Evolutionary conservation across 2,113 vertebrate genomes (phyloP).

Genomic region (Neolamprologus caudopunctatus): DNA sequence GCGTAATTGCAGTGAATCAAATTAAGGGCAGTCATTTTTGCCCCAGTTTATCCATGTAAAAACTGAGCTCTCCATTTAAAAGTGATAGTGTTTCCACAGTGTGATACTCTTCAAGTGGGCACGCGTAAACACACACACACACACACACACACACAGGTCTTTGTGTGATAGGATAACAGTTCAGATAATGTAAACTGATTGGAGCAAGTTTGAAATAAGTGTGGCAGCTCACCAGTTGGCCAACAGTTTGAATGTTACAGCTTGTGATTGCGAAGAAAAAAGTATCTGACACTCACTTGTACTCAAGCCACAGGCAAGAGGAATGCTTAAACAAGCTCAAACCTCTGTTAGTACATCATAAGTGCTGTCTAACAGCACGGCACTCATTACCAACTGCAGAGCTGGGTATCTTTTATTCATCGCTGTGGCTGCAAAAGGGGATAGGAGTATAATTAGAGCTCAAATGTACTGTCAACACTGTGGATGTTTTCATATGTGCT

Average conservation of each 20-base stretch:
- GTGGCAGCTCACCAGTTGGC: constrained; percentile 6
- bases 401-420: constrained; percentile 28
- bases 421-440: background rate
- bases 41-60: background rate
- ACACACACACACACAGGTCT: background rate
- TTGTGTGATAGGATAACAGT: background rate
- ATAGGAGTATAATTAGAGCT: constrained; percentile 9
- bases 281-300: constrained; percentile 1
- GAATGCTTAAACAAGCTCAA: constrained; percentile 17
- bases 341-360: constrained; percentile 33
- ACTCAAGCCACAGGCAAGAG: constrained; percentile 6
- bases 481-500: constrained; percentile 9
- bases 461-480: constrained; percentile 13
- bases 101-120: background rate
- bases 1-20: background rate
- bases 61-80: background rate
- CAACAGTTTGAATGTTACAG: constrained; percentile 11
- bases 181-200: background rate
- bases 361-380: constrained; percentile 39
- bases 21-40: background rate
- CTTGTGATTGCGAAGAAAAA: background rate
- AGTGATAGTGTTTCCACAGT: background rate
- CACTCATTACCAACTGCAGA: constrained; percentile 9
- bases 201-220: background rate
- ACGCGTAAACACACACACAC: background rate